These are phyloP conservation scores for Cheilosia impressa DNA, from an alignment of 2,888 invertebrate genomes.

Conservation along the genomic window DNA sequence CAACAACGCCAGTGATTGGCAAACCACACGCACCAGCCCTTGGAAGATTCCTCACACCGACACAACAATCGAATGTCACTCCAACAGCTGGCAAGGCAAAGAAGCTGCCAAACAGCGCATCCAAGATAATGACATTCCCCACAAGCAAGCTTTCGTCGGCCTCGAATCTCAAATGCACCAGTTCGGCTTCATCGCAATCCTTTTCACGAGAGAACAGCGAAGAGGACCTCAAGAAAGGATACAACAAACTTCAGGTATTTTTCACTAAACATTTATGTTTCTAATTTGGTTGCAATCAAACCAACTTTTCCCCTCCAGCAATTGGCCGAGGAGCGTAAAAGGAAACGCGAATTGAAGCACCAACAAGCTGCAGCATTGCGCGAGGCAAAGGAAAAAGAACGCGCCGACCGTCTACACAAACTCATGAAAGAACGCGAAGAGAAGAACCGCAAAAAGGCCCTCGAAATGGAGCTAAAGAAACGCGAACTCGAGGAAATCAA, in stretches of 20 bases:
- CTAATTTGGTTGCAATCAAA: background rate
- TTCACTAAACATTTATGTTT: background rate
- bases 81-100: slow-evolving; percentile 77
- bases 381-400: slow-evolving; percentile 82
- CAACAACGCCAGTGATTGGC: slow-evolving; percentile 80
- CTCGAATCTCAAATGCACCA: slow-evolving; percentile 76
- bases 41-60: slow-evolving; percentile 81
- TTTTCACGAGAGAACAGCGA: slow-evolving; percentile 81
- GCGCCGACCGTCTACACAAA: slow-evolving; percentile 81
- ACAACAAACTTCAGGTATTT: slow-evolving; percentile 76
- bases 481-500: slow-evolving; percentile 81
- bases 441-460: slow-evolving; percentile 80
- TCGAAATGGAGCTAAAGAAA: slow-evolving; percentile 80
- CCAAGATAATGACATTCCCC: slow-evolving; percentile 78
- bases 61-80: slow-evolving; percentile 78
- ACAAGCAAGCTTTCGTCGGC: slow-evolving; percentile 75
- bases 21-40: slow-evolving; percentile 78
- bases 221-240: slow-evolving; percentile 81
- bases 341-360: slow-evolving; percentile 82
- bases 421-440: slow-evolving; percentile 82
- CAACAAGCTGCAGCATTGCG: slow-evolving; percentile 81
- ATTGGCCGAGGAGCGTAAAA: slow-evolving; percentile 82
- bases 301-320: slow-evolving; percentile 50
- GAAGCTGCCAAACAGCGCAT: slow-evolving; percentile 80
- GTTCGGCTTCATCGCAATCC: slow-evolving; percentile 77